phyloP scores from a whole-genome alignment of 92 coral and sea anemone genomes.

The Palythoa grandis region DNA sequence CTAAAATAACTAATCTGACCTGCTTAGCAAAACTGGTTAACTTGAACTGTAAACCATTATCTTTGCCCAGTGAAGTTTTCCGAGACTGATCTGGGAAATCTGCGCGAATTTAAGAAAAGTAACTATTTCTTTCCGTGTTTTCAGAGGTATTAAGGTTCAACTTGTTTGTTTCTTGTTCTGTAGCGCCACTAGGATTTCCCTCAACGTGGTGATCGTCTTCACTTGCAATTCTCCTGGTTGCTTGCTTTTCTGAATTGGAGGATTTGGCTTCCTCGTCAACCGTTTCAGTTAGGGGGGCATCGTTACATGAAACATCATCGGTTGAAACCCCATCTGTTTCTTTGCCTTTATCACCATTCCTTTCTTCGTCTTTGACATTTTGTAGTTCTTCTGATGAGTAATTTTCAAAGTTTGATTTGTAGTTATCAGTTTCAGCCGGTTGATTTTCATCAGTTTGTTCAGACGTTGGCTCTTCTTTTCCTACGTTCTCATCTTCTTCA shows the following conservation, averaged over 20 bases:
- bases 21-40: too few species aligned
- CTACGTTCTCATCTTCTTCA: slow-evolving; percentile 36
- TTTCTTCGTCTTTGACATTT: not conserved
- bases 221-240: not conserved
- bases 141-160: slow-evolving; percentile 26
- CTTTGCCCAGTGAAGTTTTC: too few species aligned
- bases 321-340: slow-evolving; percentile 8
- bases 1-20: too few species aligned
- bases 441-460: slow-evolving; percentile 31
- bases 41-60: too few species aligned
- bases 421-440: slow-evolving; percentile 28
- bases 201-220: not conserved
- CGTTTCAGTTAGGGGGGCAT: not conserved
- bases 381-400: slow-evolving; percentile 14
- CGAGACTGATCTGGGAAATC: too few species aligned
- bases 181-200: slow-evolving; percentile 3
- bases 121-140: slow-evolving; percentile 3
- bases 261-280: not conserved
- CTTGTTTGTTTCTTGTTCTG: not conserved
- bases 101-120: slow-evolving; percentile 8
- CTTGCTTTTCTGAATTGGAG: not conserved
- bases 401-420: not conserved
- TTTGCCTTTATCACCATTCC: not conserved
- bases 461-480: slow-evolving; percentile 1
- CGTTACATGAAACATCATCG: slow-evolving; percentile 15